Base-by-base conservation (phyloP, 1,140 invertebrate genomes). In the Heterodera carotae region DNA sequence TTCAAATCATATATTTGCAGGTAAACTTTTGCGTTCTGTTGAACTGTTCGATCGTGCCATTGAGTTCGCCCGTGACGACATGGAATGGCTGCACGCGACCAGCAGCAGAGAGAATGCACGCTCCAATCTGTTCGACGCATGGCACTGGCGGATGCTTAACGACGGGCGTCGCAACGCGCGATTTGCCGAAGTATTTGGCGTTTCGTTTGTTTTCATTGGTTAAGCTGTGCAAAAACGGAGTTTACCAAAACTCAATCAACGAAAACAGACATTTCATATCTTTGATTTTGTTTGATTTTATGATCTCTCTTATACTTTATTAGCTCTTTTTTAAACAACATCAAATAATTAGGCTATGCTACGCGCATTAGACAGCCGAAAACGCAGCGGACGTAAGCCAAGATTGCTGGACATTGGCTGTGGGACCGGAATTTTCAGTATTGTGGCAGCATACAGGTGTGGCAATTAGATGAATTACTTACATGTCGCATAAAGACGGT, bases 91-190 rank as follows among this genome's bases (percentile, higher is more conserved):
- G 6, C 77, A 78, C 10, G 77, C 77, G 22, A 43, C 43, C 53
- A 69, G 60, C 34, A 78, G 76, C 22, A 25, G 68, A 29, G 77
- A 78, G 69, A 79, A 78, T 36, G 75, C 76, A 7, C 75, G 76
- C 8, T 77, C 76, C 27, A 78, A 76, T 62, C 39, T 78, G 15
- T 56, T 78, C 56, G 77, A 78, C n/a, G 77, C 73, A 7, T 78
- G 77, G 77, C 77, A 78, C 18, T 78, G 77, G 77, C 59, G 77
- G 36, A 78, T 78, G 77, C 75, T 78, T 27, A 78, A 78, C 39
- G 77, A 78, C 25, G 60, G 76, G 6, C 64, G 62, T 27, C 75
- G 77, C 10, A 78, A 78, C 60, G 34, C 33, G 29, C 53, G 43
- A 31, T 77, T 77, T 69, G 48, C 56, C 22, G 36, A 76, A n/a